Percentiles rank a stretch among this genome's conserved stretches.
These are phyloP conservation scores for Drosophila pseudotalamancana DNA, from an alignment of 2,888 invertebrate species.

Conservation along the genomic window DNA sequence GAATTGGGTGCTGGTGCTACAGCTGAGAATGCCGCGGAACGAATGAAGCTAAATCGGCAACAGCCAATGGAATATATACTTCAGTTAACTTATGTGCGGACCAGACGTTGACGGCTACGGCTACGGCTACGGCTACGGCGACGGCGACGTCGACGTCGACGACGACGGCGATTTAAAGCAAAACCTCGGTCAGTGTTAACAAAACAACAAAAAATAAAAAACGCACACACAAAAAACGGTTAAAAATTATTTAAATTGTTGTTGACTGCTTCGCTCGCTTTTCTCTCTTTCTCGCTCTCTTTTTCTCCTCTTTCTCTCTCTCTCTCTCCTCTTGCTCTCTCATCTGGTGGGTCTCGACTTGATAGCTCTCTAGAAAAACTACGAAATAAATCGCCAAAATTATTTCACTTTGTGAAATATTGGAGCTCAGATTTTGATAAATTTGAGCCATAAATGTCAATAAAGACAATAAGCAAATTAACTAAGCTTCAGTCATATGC, in stretches of 20 bases:
- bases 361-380: constrained; percentile 26
- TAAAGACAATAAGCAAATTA: not conserved
- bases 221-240: constrained; percentile 58
- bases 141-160: not conserved
- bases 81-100: constrained; percentile 45
- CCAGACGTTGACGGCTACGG: constrained; percentile 38
- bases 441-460: constrained; percentile 13
- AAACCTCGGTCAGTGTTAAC: constrained; percentile 50
- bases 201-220: constrained; percentile 4
- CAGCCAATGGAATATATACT: constrained; percentile 77
- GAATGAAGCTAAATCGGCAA: constrained; percentile 75
- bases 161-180: constrained; percentile 54
- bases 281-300: constrained; percentile 8
- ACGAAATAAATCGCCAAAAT: constrained; percentile 58
- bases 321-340: constrained; percentile 8
- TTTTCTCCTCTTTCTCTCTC: constrained; percentile 15
- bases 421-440: constrained; percentile 11
- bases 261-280: constrained; percentile 45
- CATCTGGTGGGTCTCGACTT: constrained; percentile 2
- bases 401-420: constrained; percentile 30
- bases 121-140: not conserved
- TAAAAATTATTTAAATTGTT: constrained; percentile 73
- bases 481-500: constrained; percentile 1
- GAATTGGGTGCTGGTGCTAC: constrained; percentile 37
- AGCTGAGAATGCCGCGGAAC: constrained; percentile 76